Percentiles rank a stretch among this genome's conserved stretches.
phyloP scores from a whole-genome alignment of 2,888 invertebrate species.

The Electrophaes corylata region DNA sequence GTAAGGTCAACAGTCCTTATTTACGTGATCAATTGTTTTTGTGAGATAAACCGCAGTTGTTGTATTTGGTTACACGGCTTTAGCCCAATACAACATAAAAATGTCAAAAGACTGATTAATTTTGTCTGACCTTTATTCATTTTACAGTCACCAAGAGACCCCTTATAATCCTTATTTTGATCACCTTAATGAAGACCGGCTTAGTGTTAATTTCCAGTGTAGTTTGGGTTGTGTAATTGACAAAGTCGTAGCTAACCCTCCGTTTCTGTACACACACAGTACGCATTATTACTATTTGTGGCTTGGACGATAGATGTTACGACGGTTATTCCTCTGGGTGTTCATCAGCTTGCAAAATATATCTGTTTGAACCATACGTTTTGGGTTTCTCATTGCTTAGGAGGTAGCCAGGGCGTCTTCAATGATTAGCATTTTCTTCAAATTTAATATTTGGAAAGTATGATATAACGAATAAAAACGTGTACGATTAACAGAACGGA shows the following conservation, averaged over 20 bases:
- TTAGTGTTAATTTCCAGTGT: constrained; percentile 35
- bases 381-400: no score
- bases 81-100: not conserved
- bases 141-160: constrained; percentile 16
- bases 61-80: not conserved
- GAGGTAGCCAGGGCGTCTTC: no score
- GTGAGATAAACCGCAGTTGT: not conserved
- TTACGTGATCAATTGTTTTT: not conserved
- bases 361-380: no score
- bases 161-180: constrained; percentile 36
- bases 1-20: no score
- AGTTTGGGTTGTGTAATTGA: constrained; percentile 35
- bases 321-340: constrained; percentile 16
- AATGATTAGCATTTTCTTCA: no score
- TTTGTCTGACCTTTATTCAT: constrained; percentile 12
- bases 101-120: constrained; percentile 15
- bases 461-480: no score
- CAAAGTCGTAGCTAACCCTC: constrained; percentile 32
- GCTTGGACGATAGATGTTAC: constrained; percentile 31
- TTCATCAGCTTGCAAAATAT: not conserved
- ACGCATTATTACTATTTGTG: constrained; percentile 34
- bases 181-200: constrained; percentile 34
- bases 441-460: no score
- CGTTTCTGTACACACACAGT: constrained; percentile 8
- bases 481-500: no score